Conservation (phyloP, 2,113 vertebrate species). For the Hystrix cristata region DNA sequence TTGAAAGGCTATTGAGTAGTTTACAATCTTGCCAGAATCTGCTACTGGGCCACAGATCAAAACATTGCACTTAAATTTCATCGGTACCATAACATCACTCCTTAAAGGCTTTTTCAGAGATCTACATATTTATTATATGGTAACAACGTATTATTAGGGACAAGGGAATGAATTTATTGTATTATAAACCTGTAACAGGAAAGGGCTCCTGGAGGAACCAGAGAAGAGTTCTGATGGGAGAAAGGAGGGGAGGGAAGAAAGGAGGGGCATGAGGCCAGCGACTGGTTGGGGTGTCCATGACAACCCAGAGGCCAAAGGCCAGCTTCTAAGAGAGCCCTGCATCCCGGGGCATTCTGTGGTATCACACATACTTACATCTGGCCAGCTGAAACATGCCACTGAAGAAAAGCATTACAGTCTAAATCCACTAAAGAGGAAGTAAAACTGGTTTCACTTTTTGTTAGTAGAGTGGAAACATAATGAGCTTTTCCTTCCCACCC, state of each 20-base stretch:
- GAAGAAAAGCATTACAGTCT: not conserved
- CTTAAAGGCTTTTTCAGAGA: slow-evolving; percentile 5
- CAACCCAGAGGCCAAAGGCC: not conserved
- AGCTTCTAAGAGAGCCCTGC: not conserved
- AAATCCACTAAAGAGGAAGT: not conserved
- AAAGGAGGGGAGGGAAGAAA: too few relatives aligned
- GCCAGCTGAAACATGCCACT: too few relatives aligned
- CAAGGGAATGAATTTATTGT: not conserved
- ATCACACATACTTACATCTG: fast-evolving
- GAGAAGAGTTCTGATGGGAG: not conserved
- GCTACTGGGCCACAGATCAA: not conserved
- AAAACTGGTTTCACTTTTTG: not conserved
- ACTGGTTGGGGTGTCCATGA: not conserved
- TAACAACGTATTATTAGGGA: not conserved
- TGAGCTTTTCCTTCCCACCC: not conserved
- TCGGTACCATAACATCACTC: not conserved
- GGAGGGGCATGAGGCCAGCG: not conserved
- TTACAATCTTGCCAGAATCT: not conserved
- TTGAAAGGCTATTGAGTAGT: not conserved
- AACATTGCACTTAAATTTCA: not conserved
- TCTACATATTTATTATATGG: not conserved
- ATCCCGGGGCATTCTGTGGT: not conserved
- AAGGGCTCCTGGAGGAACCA: not conserved
- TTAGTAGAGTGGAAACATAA: slow-evolving; percentile 8
- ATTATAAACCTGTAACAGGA: not conserved